Evolutionary conservation across 2,113 vertebrate genomes (phyloP), one percentile per base, ranked within the genome.

Genomic region (Chloropsis cyanopogon): DNA sequence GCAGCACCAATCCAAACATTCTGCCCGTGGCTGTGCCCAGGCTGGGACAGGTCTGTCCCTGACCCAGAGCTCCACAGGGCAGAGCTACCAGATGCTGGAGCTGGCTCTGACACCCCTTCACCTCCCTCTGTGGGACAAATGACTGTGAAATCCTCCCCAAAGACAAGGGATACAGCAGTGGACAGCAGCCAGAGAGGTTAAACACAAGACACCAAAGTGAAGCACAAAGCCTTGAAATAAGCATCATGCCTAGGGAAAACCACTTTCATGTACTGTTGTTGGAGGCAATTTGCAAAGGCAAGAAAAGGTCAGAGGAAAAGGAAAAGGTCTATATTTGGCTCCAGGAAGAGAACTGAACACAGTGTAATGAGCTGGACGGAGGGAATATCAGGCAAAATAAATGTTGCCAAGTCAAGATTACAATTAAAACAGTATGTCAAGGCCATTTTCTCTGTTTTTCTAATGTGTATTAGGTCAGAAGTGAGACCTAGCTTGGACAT

Each of bases 231-330:
- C 39, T 46, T 84, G 52, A 80, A 83, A 65, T 31, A 71, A 56
- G 56, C 26, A 18, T 19, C 75, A 39, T 10, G n/a, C 26, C 35
- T 56, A 49, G 26, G 35, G 26, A 50, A 91, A 85, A 93, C 14
- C 4, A 13, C 12, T 50, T 66, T 5, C 11, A 65, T 6, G 6
- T 6, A 31, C 9, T 5, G 3, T 2, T 78, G 35, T 53, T 28
- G 28, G 47, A 75, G 19, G 56, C n/a, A 90, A 59, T 71, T 82
- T 79, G n/a, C 21, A 60, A 76, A 92, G 60, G 68, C 33, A 75
- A 63, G 23, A 46, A 92, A 93, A 92, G 80, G 76, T 90, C 87
- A 94, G n/a, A 79, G 75, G 88, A 95, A 91, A 65, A 89, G 77
- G 81, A 60, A 89, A 59, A 94, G 44, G 47, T 84, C 65, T 94